phyloP scores from a whole-genome alignment of 2,888 invertebrate species.

The Synergus itoensis region DNA sequence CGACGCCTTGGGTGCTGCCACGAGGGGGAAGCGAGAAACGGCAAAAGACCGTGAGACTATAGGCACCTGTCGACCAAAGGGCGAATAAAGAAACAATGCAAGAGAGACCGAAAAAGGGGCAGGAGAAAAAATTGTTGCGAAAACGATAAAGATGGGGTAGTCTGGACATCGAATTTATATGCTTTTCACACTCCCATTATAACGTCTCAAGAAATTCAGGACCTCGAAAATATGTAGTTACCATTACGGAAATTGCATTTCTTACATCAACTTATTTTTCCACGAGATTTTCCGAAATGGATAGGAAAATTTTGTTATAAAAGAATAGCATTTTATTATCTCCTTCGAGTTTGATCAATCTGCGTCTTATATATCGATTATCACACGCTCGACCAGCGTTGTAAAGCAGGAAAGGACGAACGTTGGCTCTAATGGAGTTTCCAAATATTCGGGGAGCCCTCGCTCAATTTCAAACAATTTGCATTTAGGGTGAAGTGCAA shows the following conservation, averaged over 20 bases:
- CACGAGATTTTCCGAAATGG: slow-evolving; percentile 31
- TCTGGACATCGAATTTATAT: slow-evolving; percentile 32
- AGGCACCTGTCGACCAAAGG: slow-evolving; percentile 57
- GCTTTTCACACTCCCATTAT: neutral
- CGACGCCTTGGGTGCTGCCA: slow-evolving; percentile 50
- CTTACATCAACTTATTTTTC: neutral
- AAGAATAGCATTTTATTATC: neutral
- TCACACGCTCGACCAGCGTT: slow-evolving; percentile 52
- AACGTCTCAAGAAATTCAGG: neutral
- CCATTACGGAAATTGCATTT: neutral
- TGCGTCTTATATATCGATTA: slow-evolving; percentile 54
- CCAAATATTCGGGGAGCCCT: slow-evolving; percentile 78
- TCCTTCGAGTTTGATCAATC: neutral
- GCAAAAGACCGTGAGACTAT: slow-evolving; percentile 57
- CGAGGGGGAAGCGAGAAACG: slow-evolving; percentile 52
- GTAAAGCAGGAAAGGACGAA: slow-evolving; percentile 70
- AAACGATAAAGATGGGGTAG: slow-evolving; percentile 44
- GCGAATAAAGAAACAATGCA: slow-evolving; percentile 49
- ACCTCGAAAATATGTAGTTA: neutral
- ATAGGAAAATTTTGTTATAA: too few relatives aligned
- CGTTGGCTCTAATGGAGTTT: slow-evolving; percentile 76
- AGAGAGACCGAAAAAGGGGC: slow-evolving; percentile 61
- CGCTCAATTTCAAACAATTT: slow-evolving; percentile 78
- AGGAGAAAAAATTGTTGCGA: slow-evolving; percentile 45
- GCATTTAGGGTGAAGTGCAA: slow-evolving; percentile 78